Evolutionary conservation across 1,140 invertebrate genomes (phyloP), one percentile per base, ranked within the genome.

Genomic region (Maniola jurtina): DNA sequence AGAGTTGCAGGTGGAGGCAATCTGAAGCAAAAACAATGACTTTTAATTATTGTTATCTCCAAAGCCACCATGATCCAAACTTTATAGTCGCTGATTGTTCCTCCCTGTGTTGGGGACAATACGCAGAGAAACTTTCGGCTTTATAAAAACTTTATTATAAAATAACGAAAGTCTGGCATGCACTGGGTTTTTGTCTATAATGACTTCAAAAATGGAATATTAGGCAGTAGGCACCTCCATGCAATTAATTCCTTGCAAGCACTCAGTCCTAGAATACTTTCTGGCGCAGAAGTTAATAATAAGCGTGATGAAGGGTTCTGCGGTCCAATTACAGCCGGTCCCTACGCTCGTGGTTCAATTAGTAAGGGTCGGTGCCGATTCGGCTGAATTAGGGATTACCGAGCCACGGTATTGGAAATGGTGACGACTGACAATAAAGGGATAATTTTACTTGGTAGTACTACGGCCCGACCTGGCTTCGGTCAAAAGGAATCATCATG

Each of bases 1-100:
- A 98, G 42, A 98, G 92, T 86, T 97, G 95, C 35, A 98, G 93
- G 82, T 98, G 96, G 52, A 98, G 93, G 76, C 96, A 97, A 92
- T 98, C 97, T 98, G 94, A 64, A 95, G 94, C 72, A 81, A 90
- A 80, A 81, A 75, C 68, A 69, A 59, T 36, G 14, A 9, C 5
- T 11, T 0, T 61, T 50, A 61, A 48, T 48, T n/a, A n/a, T n/a
- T n/a, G n/a, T n/a, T n/a, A n/a, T n/a, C n/a, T n/a, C n/a, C n/a
- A n/a, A n/a, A n/a, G n/a, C n/a, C n/a, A n/a, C n/a, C n/a, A n/a
- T n/a, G n/a, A n/a, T n/a, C n/a, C n/a, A n/a, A n/a, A n/a, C n/a
- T n/a, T n/a, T n/a, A n/a, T n/a, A n/a, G n/a, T n/a, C n/a, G n/a
- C n/a, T n/a, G n/a, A n/a, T n/a, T n/a, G n/a, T n/a, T n/a, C n/a